Evolutionary conservation across 2,113 vertebrate genomes (phyloP).

Genomic region (Catharus minimus): DNA sequence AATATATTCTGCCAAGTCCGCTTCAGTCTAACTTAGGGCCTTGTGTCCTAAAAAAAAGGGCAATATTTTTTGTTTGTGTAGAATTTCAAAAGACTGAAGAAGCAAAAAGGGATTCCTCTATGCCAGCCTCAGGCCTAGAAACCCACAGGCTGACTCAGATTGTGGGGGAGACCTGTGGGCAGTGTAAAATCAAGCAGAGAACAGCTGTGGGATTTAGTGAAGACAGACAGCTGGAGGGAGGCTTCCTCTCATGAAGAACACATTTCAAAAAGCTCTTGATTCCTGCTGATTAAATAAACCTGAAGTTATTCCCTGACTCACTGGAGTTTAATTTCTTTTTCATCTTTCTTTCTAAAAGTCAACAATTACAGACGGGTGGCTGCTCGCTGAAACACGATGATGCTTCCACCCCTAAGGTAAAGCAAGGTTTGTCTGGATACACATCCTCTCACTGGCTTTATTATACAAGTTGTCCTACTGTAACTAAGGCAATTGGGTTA

Average conservation of each 20-base stretch:
- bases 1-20: neutral
- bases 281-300: neutral
- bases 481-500: conserved; percentile 18
- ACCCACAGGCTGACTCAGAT: neutral
- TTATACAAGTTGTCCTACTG: neutral
- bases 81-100: neutral
- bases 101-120: neutral
- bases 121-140: neutral
- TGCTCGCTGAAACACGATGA: neutral
- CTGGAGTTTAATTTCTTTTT: neutral
- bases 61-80: neutral
- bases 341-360: neutral
- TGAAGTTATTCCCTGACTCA: neutral
- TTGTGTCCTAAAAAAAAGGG: neutral
- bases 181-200: neutral
- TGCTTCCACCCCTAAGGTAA: neutral
- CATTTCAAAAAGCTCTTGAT: neutral
- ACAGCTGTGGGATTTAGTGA: neutral
- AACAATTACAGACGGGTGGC: neutral
- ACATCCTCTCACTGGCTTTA: neutral
- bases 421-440: neutral
- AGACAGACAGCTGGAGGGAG: neutral
- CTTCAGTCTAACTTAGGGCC: neutral
- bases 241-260: neutral
- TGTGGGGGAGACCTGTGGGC: neutral